These are phyloP conservation scores for Tenodera sinensis DNA, from an alignment of 2,888 invertebrate species.

Conservation along the genomic window DNA sequence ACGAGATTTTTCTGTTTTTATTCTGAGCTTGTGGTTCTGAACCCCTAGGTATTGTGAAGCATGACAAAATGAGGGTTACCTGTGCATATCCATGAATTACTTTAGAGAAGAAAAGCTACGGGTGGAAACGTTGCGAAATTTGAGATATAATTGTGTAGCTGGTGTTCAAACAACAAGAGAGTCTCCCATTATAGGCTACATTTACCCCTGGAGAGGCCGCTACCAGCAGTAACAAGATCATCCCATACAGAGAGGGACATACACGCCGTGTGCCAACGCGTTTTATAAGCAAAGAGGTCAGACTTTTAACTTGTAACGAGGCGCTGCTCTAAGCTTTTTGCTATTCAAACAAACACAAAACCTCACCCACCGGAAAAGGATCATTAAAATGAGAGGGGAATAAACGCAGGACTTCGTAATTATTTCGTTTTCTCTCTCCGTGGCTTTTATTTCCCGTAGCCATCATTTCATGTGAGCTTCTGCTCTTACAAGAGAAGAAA, in stretches of 20 bases:
- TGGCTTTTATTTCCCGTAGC: neutral
- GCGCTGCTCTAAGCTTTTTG: neutral
- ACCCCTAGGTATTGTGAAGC: neutral
- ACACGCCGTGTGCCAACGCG: neutral
- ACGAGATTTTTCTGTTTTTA: too few species aligned
- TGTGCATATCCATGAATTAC: neutral
- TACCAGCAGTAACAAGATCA: neutral
- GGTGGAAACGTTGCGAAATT: neutral
- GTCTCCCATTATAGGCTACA: neutral
- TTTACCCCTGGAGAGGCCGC: neutral
- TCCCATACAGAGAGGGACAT: neutral
- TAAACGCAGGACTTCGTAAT: constrained; percentile 3
- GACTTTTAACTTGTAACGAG: constrained; percentile 9
- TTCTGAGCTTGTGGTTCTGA: neutral
- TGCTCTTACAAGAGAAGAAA: neutral
- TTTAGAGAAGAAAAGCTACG: neutral
- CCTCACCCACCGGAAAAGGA: neutral
- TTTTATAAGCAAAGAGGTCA: neutral
- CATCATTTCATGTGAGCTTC: neutral
- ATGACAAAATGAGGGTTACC: neutral
- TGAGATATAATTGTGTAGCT: neutral
- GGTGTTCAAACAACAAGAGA: neutral
- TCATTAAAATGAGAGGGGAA: neutral
- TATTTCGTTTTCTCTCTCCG: neutral
- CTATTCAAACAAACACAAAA: neutral